A percentile compares a stretch with the other conserved stretches of the same genome.
Evolutionary conservation across 1,140 invertebrate genomes (phyloP).

Genomic region (Drosophila subpulchrella): DNA sequence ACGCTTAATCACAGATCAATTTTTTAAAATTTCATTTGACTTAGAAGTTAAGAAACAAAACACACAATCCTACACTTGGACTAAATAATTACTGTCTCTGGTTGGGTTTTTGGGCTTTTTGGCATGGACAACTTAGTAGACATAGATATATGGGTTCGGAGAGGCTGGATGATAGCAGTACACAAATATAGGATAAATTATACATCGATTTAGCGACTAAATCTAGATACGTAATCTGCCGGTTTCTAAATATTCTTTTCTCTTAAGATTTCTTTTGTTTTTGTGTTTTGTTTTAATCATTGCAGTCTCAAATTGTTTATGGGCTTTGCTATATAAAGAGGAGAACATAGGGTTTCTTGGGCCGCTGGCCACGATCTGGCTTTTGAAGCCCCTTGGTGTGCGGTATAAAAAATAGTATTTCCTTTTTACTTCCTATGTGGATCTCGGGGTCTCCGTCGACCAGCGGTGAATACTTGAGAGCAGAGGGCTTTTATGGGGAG

Average conservation of each 20-base stretch:
- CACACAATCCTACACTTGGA: conserved; percentile 19
- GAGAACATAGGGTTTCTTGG: conserved; percentile 13
- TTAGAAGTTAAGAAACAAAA: conserved; percentile 82
- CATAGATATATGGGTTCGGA: conserved; percentile 22
- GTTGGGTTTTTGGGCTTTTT: conserved; percentile 40
- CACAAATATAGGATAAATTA: conserved; percentile 23
- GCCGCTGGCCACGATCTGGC: conserved; percentile 32
- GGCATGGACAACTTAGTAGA: conserved; percentile 39
- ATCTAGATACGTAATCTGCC: conserved; percentile 27
- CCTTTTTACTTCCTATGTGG: conserved; percentile 13
- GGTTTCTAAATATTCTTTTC: conserved; percentile 40
- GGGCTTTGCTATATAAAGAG: conserved; percentile 52
- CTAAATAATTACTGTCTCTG: conserved; percentile 49
- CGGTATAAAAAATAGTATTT: conserved; percentile 56
- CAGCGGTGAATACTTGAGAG: conserved; percentile 60
- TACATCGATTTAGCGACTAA: conserved; percentile 59
- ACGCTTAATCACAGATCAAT: conserved; percentile 83
- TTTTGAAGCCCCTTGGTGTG: conserved; percentile 49
- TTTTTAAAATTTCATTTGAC: conserved; percentile 81
- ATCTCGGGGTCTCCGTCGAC: conserved; percentile 30
- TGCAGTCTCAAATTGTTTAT: conserved; percentile 82
- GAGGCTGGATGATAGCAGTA: conserved; percentile 16
- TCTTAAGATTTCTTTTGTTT: conserved; percentile 29
- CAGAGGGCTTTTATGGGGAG: conserved; percentile 7
- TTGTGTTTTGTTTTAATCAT: conserved; percentile 49